Percentiles rank a stretch among this genome's conserved stretches.
Evolutionary conservation across 1,140 invertebrate species (phyloP).

Genomic region (Cyphomyrmex costatus): DNA sequence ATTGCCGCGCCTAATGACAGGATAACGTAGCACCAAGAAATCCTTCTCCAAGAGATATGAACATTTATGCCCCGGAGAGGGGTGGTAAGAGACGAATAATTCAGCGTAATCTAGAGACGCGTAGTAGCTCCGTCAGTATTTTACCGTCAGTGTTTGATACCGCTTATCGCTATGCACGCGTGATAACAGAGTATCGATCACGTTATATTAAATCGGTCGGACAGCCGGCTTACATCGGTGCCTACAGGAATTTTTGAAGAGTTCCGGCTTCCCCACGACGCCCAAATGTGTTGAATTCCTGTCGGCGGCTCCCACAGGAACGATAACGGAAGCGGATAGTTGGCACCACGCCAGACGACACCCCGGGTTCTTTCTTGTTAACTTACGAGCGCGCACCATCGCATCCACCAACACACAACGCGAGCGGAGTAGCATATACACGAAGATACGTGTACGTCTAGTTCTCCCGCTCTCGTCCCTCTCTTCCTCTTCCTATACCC

Average conservation of each 20-base stretch:
- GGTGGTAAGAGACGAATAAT: conserved; percentile 23
- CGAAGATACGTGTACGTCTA: conserved; percentile 17
- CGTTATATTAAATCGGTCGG: conserved; percentile 50
- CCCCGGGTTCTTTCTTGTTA: conserved; percentile 68
- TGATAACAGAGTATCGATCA: conserved; percentile 37
- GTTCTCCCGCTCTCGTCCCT: conserved; percentile 70
- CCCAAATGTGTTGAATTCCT: conserved; percentile 74
- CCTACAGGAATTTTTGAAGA: conserved; percentile 69
- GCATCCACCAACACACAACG: neutral
- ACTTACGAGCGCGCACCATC: conserved; percentile 52
- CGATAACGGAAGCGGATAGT: conserved; percentile 73
- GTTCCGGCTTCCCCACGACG: conserved; percentile 56
- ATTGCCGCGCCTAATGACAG: conserved; percentile 42
- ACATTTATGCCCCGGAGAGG: neutral
- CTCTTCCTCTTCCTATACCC: conserved; percentile 75
- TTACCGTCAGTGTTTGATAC: neutral
- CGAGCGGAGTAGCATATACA: neutral
- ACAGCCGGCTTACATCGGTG: conserved; percentile 50
- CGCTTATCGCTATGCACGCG: conserved; percentile 19
- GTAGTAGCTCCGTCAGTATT: neutral
- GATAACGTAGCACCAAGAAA: conserved; percentile 7
- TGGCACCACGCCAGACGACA: conserved; percentile 74
- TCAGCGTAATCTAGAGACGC: conserved; percentile 22
- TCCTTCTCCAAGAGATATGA: conserved; percentile 9
- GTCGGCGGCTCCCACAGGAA: conserved; percentile 70